Conservation (phyloP, 2,113 vertebrate genomes). For the Pterocles burchelli region DNA sequence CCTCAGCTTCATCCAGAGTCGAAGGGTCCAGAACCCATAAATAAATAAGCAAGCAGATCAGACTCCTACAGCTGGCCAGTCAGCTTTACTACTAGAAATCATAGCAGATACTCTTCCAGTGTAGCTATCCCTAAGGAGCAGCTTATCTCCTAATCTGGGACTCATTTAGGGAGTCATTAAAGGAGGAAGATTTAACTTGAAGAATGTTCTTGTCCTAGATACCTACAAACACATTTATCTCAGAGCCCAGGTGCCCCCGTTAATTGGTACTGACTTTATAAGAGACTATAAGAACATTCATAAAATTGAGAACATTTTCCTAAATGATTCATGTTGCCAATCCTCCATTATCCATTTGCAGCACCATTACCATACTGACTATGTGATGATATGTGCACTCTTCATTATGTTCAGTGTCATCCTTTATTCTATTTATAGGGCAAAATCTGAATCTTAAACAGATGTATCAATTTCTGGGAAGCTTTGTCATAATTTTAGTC, state of each 20-base stretch:
- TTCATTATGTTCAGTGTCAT: conserved; percentile 21
- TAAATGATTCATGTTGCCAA: conserved; percentile 34
- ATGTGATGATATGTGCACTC: not conserved
- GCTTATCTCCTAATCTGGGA: not conserved
- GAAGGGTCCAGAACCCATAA: not conserved
- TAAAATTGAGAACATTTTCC: not conserved
- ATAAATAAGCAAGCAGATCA: conserved; percentile 27
- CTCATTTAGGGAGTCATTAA: not conserved
- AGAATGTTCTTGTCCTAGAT: not conserved
- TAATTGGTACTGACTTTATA: not conserved
- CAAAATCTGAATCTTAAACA: conserved; percentile 31
- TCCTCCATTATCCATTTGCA: conserved; percentile 31
- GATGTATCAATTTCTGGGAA: not conserved
- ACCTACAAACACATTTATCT: conserved; percentile 21
- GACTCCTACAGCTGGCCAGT: not conserved
- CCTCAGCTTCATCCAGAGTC: not conserved
- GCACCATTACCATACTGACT: conserved; percentile 36
- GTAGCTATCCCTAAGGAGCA: not conserved
- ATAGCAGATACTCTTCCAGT: not conserved
- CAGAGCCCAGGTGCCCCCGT: not conserved
- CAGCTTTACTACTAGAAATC: conserved; percentile 1
- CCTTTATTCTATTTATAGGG: conserved; percentile 44
- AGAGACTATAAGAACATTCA: conserved; percentile 22
- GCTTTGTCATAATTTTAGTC: not conserved
- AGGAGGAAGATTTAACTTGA: not conserved